Percentiles rank a stretch among this genome's conserved stretches.
These are phyloP conservation scores for Tautogolabrus adspersus DNA, from an alignment of 2,113 vertebrate species.

Conservation along the genomic window DNA sequence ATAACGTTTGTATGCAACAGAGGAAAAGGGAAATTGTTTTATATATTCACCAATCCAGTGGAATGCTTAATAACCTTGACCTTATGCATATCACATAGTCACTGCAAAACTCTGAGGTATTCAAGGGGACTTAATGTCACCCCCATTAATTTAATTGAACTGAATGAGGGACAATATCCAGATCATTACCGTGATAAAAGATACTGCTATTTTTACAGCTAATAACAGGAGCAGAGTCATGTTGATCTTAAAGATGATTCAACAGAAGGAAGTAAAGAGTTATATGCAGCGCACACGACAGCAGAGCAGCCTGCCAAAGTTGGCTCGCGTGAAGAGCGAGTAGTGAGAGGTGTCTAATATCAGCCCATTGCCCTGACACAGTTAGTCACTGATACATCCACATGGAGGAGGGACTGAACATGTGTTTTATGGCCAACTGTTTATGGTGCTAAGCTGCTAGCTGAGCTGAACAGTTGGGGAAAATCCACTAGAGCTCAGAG, in stretches of 20 bases:
- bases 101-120: slow-evolving; percentile 49
- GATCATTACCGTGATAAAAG: slow-evolving; percentile 47
- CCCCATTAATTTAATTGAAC: slow-evolving; percentile 48
- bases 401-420: slow-evolving; percentile 60
- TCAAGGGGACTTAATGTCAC: slow-evolving; percentile 53
- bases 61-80: slow-evolving; percentile 66
- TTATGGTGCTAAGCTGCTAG: slow-evolving; percentile 66
- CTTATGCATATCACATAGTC: slow-evolving; percentile 56
- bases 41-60: slow-evolving; percentile 52
- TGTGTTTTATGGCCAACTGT: slow-evolving; percentile 73
- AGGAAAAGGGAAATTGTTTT: slow-evolving; percentile 35
- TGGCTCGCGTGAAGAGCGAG: slow-evolving; percentile 20
- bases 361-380: slow-evolving; percentile 53
- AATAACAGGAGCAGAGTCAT: slow-evolving; percentile 35
- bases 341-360: slow-evolving; percentile 62
- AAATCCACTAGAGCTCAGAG: slow-evolving; percentile 10
- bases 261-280: slow-evolving; percentile 16
- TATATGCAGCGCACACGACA: neutral
- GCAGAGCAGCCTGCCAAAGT: slow-evolving; percentile 24
- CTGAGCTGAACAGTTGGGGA: slow-evolving; percentile 41
- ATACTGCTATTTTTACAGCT: slow-evolving; percentile 54
- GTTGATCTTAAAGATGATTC: slow-evolving; percentile 24
- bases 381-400: slow-evolving; percentile 68
- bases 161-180: slow-evolving; percentile 35
- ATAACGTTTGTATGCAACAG: slow-evolving; percentile 19